A percentile compares a stretch with the other conserved stretches of the same genome.
phyloP scores from a whole-genome alignment of 2,888 invertebrate species.

The Nomada ruficornis region DNA sequence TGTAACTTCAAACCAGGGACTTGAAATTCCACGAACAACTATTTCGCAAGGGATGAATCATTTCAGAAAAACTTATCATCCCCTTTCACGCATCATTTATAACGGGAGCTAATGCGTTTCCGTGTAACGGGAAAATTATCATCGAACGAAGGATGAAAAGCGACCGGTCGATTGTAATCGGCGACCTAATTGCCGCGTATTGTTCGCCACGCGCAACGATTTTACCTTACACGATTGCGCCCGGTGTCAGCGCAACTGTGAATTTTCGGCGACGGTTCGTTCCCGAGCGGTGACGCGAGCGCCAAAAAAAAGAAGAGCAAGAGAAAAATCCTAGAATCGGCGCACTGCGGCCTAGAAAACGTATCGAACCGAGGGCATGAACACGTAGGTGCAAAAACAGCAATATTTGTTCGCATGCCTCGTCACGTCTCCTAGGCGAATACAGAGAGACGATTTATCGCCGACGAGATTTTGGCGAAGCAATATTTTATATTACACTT shows the following conservation, averaged over 20 bases:
- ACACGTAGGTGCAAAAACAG: constrained; percentile 1
- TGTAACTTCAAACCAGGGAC: neutral
- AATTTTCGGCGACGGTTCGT: constrained; percentile 36
- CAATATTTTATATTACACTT: neutral
- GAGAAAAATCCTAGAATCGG: constrained; percentile 17
- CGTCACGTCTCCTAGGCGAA: too few relatives aligned
- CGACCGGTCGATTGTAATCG: constrained; percentile 66
- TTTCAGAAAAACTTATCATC: neutral
- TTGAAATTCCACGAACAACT: neutral
- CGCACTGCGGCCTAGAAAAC: neutral
- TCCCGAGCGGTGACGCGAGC: constrained; percentile 11
- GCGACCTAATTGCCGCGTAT: constrained; percentile 71
- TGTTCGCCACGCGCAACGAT: constrained; percentile 56
- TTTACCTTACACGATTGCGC: constrained; percentile 34
- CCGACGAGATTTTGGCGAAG: constrained; percentile 29
- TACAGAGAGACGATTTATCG: constrained; percentile 27
- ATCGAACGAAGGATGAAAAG: constrained; percentile 25
- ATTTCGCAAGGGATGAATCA: neutral
- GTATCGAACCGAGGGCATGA: constrained; percentile 23
- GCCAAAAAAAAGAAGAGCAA: neutral
- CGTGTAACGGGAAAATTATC: constrained; percentile 19
- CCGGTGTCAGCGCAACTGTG: constrained; percentile 20
- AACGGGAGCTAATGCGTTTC: constrained; percentile 4
- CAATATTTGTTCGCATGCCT: constrained; percentile 13
- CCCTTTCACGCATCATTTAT: neutral